A percentile compares a stretch with the other conserved stretches of the same genome.
Evolutionary conservation across 2,888 invertebrate species (phyloP).

Genomic region (Myopa testacea): DNA sequence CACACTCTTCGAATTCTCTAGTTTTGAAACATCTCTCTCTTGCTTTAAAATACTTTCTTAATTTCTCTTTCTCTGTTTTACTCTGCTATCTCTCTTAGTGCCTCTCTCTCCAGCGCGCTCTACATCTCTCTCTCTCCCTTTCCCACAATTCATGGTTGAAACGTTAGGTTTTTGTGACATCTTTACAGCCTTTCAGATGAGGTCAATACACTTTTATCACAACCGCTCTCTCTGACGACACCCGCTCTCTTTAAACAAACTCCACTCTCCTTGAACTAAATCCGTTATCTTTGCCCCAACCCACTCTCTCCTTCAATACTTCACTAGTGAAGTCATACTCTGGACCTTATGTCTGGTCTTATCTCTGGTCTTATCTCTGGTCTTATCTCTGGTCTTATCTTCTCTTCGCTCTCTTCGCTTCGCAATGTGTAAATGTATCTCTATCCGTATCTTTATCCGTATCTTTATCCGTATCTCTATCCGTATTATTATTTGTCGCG

Average conservation of each 20-base stretch:
- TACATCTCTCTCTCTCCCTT: neutral
- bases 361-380: no score
- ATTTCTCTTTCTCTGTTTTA: neutral
- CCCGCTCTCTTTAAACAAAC: neutral
- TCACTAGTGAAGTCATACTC: neutral
- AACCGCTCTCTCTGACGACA: neutral
- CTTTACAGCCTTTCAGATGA: neutral
- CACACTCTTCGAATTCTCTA: slow-evolving; percentile 6
- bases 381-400: no score
- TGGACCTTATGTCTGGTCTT: no score
- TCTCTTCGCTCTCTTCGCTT: no score
- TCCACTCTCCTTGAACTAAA: neutral
- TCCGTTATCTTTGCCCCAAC: neutral
- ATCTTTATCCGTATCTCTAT: neutral
- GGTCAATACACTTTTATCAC: neutral
- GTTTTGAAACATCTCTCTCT: neutral
- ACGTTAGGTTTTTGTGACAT: slow-evolving; percentile 24
- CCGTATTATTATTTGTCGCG: neutral
- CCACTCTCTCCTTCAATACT: no score
- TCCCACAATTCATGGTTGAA: neutral
- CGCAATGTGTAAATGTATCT: no score
- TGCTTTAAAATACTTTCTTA: neutral
- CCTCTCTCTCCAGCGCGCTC: neutral
- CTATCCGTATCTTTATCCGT: neutral
- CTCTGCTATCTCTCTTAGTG: neutral